phyloP scores from a whole-genome alignment of 2,888 invertebrate genomes.

The Allacma fusca region DNA sequence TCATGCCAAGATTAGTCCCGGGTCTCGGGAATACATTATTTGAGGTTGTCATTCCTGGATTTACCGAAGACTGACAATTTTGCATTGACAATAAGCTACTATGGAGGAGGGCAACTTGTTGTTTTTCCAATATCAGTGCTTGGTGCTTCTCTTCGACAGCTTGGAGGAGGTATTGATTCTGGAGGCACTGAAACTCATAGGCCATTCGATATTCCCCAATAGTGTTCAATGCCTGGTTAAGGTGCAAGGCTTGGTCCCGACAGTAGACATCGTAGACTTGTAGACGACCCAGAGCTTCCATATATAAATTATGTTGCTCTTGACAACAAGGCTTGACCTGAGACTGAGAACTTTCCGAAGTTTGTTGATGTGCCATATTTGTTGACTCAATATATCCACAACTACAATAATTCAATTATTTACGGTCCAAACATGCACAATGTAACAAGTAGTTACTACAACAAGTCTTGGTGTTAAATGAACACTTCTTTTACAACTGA shows the following conservation, averaged over 20 bases:
- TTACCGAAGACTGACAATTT: background rate
- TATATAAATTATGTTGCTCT: background rate
- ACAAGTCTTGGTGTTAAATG: too few relatives aligned
- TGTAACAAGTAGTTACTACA: too few relatives aligned
- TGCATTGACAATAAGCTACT: background rate
- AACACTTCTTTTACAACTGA: too few relatives aligned
- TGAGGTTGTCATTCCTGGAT: too few relatives aligned
- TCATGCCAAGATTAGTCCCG: too few relatives aligned
- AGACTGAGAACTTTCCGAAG: too few relatives aligned
- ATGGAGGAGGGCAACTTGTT: background rate
- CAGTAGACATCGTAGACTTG: background rate
- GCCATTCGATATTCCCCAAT: background rate
- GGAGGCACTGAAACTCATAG: background rate
- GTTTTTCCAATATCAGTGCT: background rate
- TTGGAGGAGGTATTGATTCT: background rate
- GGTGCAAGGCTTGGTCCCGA: background rate
- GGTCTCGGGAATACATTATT: too few relatives aligned
- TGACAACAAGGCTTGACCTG: background rate
- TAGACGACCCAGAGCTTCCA: background rate
- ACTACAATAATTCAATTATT: too few relatives aligned
- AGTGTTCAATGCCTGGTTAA: background rate
- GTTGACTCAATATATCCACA: too few relatives aligned
- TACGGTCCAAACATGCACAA: too few relatives aligned
- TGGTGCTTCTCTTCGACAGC: background rate
- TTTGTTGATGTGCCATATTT: too few relatives aligned